phyloP scores from a whole-genome alignment of 2,113 vertebrate genomes.

The Camelus bactrianus region DNA sequence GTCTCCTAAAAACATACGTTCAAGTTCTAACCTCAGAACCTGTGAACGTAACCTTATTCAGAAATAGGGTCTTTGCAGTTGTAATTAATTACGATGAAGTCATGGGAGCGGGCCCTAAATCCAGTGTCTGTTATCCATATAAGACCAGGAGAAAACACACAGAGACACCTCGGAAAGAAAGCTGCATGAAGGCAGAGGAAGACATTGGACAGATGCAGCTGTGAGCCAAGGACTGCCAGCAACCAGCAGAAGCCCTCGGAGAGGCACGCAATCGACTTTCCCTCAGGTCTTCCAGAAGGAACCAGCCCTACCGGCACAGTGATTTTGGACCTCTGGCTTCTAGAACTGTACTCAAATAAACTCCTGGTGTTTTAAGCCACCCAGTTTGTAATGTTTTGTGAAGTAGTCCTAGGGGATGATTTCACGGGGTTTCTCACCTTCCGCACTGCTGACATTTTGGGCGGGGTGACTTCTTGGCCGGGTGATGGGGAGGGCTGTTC shows the following conservation, averaged over 20 bases:
- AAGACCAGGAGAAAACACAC: not conserved
- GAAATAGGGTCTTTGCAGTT: not conserved
- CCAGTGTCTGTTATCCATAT: not conserved
- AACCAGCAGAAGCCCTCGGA: accelerated
- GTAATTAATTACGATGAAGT: not conserved
- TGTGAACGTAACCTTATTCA: not conserved
- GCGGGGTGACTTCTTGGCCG: not conserved
- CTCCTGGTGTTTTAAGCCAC: not conserved
- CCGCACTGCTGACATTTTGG: not conserved
- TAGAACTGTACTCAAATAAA: not conserved
- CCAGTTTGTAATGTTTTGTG: not conserved
- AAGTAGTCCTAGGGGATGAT: not conserved
- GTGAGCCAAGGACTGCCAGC: not conserved
- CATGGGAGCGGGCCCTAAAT: not conserved
- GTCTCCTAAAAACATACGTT: not conserved
- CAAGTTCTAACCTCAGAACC: not conserved
- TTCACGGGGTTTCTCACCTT: not conserved
- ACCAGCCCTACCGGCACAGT: not conserved
- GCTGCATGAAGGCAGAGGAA: not conserved
- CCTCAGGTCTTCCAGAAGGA: not conserved
- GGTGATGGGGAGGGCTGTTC: too few species aligned
- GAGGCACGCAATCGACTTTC: accelerated
- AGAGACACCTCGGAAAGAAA: not conserved
- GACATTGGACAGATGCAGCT: accelerated
- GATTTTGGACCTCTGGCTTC: not conserved